Percentiles rank a stretch among this genome's conserved stretches.
Conservation (phyloP, 2,888 invertebrate species). For the Lacanobia oleracea region DNA sequence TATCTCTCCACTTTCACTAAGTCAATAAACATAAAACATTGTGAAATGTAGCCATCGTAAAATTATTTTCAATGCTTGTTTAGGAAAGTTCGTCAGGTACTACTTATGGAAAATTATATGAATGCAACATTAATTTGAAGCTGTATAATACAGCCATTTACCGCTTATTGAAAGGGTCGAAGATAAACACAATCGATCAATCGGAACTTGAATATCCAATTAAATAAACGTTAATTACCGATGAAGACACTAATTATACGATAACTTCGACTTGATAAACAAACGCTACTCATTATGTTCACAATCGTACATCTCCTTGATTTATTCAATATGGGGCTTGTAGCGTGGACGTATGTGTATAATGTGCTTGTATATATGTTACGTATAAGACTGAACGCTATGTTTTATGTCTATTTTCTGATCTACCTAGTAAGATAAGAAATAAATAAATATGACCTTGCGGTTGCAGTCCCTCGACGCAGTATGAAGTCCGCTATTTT, state of each 20-base stretch:
- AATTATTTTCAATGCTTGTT: conserved; percentile 5
- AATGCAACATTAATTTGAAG: neutral
- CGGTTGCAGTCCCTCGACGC: neutral
- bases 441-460: neutral
- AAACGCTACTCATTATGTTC: neutral
- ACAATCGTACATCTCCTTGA: neutral
- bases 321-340: neutral
- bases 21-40: conserved; percentile 23
- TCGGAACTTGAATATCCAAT: neutral
- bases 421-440: neutral
- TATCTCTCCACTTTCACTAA: conserved; percentile 20
- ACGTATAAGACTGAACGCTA: too few species aligned
- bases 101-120: neutral
- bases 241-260: conserved; percentile 7
- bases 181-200: conserved; percentile 9
- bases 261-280: conserved; percentile 12
- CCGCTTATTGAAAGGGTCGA: conserved; percentile 7
- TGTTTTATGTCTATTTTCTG: neutral
- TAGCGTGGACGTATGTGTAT: neutral
- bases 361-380: neutral
- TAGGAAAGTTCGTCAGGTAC: conserved; percentile 8
- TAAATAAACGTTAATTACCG: conserved; percentile 19
- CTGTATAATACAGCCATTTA: neutral
- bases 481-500: conserved; percentile 24
- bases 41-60: conserved; percentile 12